Conservation (phyloP, 2,113 vertebrate species). For the Cariama cristata region DNA sequence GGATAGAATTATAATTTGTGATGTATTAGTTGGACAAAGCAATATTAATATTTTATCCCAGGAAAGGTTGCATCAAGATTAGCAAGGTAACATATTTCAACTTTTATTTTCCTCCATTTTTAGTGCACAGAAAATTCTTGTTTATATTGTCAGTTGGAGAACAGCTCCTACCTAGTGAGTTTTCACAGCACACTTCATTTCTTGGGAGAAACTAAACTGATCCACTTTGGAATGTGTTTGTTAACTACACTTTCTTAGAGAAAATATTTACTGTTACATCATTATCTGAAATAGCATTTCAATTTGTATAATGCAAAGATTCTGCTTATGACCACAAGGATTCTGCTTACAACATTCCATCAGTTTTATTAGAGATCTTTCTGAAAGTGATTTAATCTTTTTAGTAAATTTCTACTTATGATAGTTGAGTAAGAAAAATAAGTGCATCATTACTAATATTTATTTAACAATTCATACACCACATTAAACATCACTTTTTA, state of each 20-base stretch:
- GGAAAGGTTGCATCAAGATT: neutral
- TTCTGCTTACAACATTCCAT: neutral
- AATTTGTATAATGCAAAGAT: neutral
- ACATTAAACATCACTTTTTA: neutral
- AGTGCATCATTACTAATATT: neutral
- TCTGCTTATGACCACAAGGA: neutral
- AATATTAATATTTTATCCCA: conserved; percentile 21
- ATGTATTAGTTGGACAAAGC: neutral
- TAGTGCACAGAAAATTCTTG: neutral
- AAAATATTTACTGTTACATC: neutral
- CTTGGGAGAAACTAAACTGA: neutral
- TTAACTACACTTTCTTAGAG: neutral
- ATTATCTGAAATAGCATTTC: neutral
- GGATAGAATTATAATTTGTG: neutral
- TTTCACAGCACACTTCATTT: neutral
- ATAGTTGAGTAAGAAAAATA: neutral
- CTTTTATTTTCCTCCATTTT: neutral
- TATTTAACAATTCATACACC: neutral
- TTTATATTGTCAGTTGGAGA: neutral
- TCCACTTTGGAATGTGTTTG: neutral
- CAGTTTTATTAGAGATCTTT: neutral
- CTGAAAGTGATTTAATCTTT: neutral
- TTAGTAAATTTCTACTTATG: neutral
- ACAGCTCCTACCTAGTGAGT: neutral
- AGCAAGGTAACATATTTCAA: neutral